phyloP scores from a whole-genome alignment of 2,113 vertebrate genomes.

The Mus musculus region GRCm39 chr13:57144501-57145000 shows the following conservation, averaged over 20 bases:
- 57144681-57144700: background rate
- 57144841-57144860: background rate
- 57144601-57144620: slow-evolving; percentile 34
- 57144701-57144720: background rate
- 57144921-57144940: background rate
- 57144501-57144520: background rate
- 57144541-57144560: background rate
- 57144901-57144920: background rate
- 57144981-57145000: background rate
- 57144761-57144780: background rate
- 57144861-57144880: background rate
- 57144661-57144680: background rate
- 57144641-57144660: slow-evolving; percentile 20
- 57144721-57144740: background rate
- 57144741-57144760: slow-evolving; percentile 14
- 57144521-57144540: background rate
- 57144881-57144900: background rate
- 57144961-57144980: background rate
- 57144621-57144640: slow-evolving; percentile 11
- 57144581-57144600: background rate
- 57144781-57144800: background rate
- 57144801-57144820: background rate
- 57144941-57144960: background rate
- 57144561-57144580: background rate
- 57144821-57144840: background rate